Base-by-base conservation (phyloP, 2,113 vertebrate species). In the Struthio camelus region DNA sequence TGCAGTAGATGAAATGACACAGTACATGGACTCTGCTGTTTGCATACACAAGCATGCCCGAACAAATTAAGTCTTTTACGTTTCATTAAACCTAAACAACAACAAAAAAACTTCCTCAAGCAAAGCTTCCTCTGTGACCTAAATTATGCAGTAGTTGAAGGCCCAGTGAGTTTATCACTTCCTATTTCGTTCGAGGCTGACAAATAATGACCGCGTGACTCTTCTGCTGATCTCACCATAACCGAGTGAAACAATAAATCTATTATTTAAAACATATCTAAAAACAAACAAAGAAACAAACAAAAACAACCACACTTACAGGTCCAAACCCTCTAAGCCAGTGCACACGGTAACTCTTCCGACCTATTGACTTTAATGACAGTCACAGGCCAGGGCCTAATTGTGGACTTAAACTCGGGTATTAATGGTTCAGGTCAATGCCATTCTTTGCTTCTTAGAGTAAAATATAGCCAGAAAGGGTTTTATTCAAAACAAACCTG, bases 401-500 rank as follows among this genome's bases (percentile, higher is more conserved):
- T 1, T 64, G 17, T 78, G 62, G 50, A 73, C 22, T 61, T 84
- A 81, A 79, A 34, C 51, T 6, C 9, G 70, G 16, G 24, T 4
- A 14, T 81, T 86, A 53, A n/a, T 28, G 61, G 19, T 69, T 82
- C 44, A 76, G 46, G 11, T 28, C 51, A 89, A 64, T 72, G 20
- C 13, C 9, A 16, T 59, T 87, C 36, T n/a, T 91, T 71, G 44
- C n/a, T 91, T 90, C 56, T 85, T 46, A 25, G 46, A 73, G 22
- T 27, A 32, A 2, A 11, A 64, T 67, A 85, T 80, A 87, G 28
- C 30, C 54, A 90, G 87, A 89, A 94, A 91, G 1, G 0, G 24
- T 59, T 93, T 89, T 83, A 59, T 95, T 95, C 32, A 87, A 95
- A 94, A 82, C 15, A 73, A 87, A 91, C 67, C n/a, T 89, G 78